phyloP scores from a whole-genome alignment of 2,888 invertebrate species.

The Tenthredo livida region DNA sequence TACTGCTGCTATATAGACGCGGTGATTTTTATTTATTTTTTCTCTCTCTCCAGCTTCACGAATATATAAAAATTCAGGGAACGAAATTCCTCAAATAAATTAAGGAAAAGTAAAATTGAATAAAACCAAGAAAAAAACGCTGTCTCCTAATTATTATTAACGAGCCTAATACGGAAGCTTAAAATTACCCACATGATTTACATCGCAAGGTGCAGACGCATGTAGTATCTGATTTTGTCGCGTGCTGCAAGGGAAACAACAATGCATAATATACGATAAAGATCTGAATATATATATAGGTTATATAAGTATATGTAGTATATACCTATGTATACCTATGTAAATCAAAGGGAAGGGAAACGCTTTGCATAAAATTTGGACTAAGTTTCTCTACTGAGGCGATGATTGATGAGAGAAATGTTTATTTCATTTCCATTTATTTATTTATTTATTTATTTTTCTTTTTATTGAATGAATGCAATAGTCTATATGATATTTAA shows the following conservation, averaged over 20 bases:
- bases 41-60: no score
- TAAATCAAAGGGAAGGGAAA: neutral
- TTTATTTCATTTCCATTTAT: neutral
- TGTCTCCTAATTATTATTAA: neutral
- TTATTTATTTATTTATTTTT: no score
- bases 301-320: neutral
- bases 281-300: neutral
- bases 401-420: neutral
- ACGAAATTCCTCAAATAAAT: neutral
- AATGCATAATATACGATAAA: neutral
- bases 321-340: neutral
- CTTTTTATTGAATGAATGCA: no score
- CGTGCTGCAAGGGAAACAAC: neutral
- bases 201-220: neutral
- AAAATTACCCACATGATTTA: neutral
- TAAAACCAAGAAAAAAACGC: neutral
- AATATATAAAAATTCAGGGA: no score
- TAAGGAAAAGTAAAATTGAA: no score
- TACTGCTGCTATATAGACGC: neutral
- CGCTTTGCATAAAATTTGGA: neutral
- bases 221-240: neutral
- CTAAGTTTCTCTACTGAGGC: neutral
- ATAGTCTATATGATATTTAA: neutral
- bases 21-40: neutral
- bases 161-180: neutral